These are phyloP conservation scores for Drosophila sordidula DNA, from an alignment of 2,888 invertebrate species.

Conservation along the genomic window DNA sequence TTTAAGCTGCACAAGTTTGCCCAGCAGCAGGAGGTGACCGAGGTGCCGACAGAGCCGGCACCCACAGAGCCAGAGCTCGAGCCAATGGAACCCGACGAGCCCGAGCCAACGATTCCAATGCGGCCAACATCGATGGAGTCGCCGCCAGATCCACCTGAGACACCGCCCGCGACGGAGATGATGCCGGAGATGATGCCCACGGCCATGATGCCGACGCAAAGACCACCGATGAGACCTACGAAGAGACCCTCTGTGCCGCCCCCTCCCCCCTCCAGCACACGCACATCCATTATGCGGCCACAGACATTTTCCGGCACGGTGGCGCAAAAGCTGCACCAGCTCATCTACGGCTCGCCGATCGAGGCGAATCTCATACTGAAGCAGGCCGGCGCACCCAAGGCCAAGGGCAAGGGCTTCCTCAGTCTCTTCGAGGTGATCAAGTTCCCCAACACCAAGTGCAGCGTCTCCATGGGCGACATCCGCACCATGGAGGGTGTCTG, in stretches of 20 bases:
- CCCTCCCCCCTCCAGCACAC: slow-evolving; percentile 49
- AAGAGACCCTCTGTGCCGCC: slow-evolving; percentile 36
- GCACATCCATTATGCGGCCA: slow-evolving; percentile 78
- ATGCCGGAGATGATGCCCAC: too few species aligned
- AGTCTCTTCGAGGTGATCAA: slow-evolving; percentile 90
- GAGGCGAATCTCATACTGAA: slow-evolving; percentile 80
- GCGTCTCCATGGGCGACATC: slow-evolving; percentile 82
- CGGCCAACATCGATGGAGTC: slow-evolving; percentile 49
- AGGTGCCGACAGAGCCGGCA: slow-evolving; percentile 26
- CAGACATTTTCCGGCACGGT: slow-evolving; percentile 53
- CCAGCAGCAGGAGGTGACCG: slow-evolving; percentile 54
- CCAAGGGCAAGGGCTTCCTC: slow-evolving; percentile 86
- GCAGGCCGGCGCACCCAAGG: slow-evolving; percentile 59
- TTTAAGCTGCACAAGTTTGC: slow-evolving; percentile 69
- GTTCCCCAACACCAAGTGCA: slow-evolving; percentile 89
- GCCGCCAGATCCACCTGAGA: slow-evolving; percentile 14
- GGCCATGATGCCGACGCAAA: slow-evolving; percentile 13
- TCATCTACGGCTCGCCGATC: slow-evolving; percentile 76
- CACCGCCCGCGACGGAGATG: slow-evolving; percentile 25
- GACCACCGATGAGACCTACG: slow-evolving; percentile 44
- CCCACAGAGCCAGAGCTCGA: slow-evolving; percentile 45
- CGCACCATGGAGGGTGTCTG: slow-evolving; percentile 89
- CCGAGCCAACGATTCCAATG: slow-evolving; percentile 67
- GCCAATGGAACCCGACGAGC: slow-evolving; percentile 36
- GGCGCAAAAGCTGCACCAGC: slow-evolving; percentile 72